Evolutionary conservation across 2,888 invertebrate species (phyloP).

Genomic region (Pocota personata): DNA sequence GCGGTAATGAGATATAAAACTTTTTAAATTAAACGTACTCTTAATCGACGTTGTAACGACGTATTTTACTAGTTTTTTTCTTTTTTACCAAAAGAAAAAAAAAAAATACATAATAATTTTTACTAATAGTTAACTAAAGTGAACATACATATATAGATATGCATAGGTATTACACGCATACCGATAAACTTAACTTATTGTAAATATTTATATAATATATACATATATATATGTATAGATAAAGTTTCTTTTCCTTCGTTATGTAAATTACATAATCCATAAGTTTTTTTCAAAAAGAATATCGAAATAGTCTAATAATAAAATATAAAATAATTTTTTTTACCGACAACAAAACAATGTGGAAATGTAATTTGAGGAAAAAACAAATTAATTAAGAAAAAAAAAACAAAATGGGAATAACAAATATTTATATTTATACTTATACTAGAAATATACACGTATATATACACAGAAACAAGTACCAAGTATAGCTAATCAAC

Average conservation of each 20-base stretch:
- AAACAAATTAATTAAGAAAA: constrained; percentile 51
- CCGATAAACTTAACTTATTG: constrained; percentile 62
- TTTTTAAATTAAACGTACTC: constrained; percentile 50
- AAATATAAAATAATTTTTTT: constrained; percentile 55
- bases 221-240: constrained; percentile 33
- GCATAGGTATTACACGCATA: constrained; percentile 56
- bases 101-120: constrained; percentile 37
- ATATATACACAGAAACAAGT: constrained; percentile 67
- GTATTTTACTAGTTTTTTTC: constrained; percentile 43
- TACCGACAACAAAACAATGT: constrained; percentile 56
- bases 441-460: constrained; percentile 67
- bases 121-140: constrained; percentile 51
- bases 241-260: constrained; percentile 38
- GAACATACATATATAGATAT: constrained; percentile 36
- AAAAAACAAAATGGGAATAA: constrained; percentile 60
- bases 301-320: constrained; percentile 65
- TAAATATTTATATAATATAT: constrained; percentile 65
- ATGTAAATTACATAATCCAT: constrained; percentile 65
- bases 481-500: constrained; percentile 67
- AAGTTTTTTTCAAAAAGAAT: constrained; percentile 34
- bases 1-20: constrained; percentile 30
- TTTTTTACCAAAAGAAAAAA: constrained; percentile 5
- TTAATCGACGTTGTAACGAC: constrained; percentile 62
- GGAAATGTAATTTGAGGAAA: constrained; percentile 26
- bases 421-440: constrained; percentile 72